Base-by-base conservation (phyloP, 2,797 vertebrate genomes). In the Amniataba percoides region DNA sequence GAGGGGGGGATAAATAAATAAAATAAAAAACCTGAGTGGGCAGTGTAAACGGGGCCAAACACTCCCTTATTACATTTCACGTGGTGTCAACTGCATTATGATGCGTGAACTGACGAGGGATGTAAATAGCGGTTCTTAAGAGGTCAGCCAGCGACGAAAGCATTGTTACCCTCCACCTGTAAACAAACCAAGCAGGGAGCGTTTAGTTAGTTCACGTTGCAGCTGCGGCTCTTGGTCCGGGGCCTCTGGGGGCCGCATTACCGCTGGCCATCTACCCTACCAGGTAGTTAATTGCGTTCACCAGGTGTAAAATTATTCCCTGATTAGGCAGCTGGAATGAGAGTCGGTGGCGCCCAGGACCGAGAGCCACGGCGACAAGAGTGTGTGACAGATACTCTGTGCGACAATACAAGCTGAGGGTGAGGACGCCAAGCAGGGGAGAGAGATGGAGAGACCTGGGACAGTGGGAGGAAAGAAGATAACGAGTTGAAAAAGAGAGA, bases 221-320 rank as follows among this genome's bases (percentile, higher is more conserved):
- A 84, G 77, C 85, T 76, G 76, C 7, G 18, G 27, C 19, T 77
- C 72, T 59, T 59, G 58, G 73, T 56, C 67, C 63, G 31, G 70
- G 60, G 81, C 77, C 81, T 42, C 67, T 31, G 11, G 63, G 84
- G 82, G 73, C 72, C 77, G 73, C 69, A 73, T 88, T 69, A 77
- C 80, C 57, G 74, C 56, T 31, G 77, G 58, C 74, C 18, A 10
- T 71, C 74, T 74, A 23, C 62, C 53, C 70, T 31, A 86, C 66
- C 81, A 77, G 81, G 79, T 82, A 85, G 78, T 73, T 89, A 85
- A 91, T 82, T 88, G 67, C 61, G 67, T 86, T 85, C 77, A 84
- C 72, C 81, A 78, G 84, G 77, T 87, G 77, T 83, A 85, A 89
- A 90, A 92, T 84, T 43, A 87, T 71, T 87, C 82, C 76, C 79